These are phyloP conservation scores for Empis stercorea DNA, from an alignment of 2,888 invertebrate genomes.

Conservation along the genomic window DNA sequence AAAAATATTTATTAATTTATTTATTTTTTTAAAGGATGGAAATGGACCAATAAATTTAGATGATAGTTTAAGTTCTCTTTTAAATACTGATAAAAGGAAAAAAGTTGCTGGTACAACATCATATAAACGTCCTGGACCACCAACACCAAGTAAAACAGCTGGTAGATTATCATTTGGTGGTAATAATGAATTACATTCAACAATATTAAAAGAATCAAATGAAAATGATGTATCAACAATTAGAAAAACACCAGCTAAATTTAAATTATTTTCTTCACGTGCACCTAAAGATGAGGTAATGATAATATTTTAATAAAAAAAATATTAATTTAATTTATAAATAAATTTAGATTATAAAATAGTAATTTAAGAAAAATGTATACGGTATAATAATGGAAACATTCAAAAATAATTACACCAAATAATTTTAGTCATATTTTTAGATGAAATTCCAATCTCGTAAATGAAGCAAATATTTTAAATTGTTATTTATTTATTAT, in stretches of 20 bases:
- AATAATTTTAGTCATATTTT: too few species aligned
- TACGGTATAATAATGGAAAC: too few species aligned
- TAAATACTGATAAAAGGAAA: conserved; percentile 35
- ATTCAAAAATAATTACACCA: too few species aligned
- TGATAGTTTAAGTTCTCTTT: conserved; percentile 34
- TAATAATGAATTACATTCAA: conserved; percentile 36
- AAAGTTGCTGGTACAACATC: conserved; percentile 50
- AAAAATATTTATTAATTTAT: conserved; percentile 4
- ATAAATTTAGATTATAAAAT: too few species aligned
- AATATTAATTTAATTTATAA: background rate
- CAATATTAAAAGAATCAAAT: conserved; percentile 43
- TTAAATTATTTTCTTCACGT: conserved; percentile 45
- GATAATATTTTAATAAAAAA: background rate
- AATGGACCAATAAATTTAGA: conserved; percentile 21
- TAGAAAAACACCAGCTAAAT: conserved; percentile 51
- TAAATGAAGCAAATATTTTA: too few species aligned
- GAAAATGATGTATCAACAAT: conserved; percentile 28
- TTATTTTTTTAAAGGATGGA: conserved; percentile 25
- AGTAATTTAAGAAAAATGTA: too few species aligned
- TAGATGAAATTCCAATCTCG: too few species aligned
- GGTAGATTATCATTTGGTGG: conserved; percentile 51
- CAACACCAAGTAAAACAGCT: conserved; percentile 75
- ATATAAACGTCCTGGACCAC: conserved; percentile 75
- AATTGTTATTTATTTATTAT: too few species aligned
- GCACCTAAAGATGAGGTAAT: conserved; percentile 36